Conservation (phyloP, 1,140 invertebrate species). For the Cotesia vestalis region DNA sequence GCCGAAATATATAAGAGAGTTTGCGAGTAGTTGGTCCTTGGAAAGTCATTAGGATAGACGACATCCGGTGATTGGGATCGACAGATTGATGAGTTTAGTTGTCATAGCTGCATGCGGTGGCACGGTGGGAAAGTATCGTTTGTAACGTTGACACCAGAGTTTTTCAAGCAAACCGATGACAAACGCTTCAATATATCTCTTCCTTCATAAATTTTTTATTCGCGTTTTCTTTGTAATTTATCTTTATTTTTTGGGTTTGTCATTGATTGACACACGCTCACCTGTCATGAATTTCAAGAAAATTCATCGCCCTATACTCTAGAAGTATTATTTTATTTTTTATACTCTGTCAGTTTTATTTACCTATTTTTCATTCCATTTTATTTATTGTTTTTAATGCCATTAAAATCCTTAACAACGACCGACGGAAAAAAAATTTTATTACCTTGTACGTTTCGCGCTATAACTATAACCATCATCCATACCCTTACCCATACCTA, state of each 20-base stretch:
- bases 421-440: no score
- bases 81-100: slow-evolving; percentile 20
- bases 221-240: slow-evolving; percentile 14
- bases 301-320: background rate
- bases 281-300: background rate
- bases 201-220: slow-evolving; percentile 13
- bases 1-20: no score
- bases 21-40: background rate
- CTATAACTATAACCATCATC: no score
- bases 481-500: no score
- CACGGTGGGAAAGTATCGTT: slow-evolving; percentile 6
- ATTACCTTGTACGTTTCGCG: no score
- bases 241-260: slow-evolving; percentile 27
- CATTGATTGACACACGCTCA: background rate
- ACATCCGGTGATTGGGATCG: slow-evolving; percentile 32
- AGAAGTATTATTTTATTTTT: slow-evolving; percentile 8
- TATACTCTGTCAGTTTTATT: no score
- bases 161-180: slow-evolving; percentile 28
- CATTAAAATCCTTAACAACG: no score
- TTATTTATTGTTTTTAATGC: no score
- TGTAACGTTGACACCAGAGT: slow-evolving; percentile 17
- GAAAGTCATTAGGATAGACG: slow-evolving; percentile 32
- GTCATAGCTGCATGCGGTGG: background rate
- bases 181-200: slow-evolving; percentile 30
- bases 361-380: no score